Evolutionary conservation across 2,888 invertebrate genomes (phyloP).

Genomic region (Dynastes maya): DNA sequence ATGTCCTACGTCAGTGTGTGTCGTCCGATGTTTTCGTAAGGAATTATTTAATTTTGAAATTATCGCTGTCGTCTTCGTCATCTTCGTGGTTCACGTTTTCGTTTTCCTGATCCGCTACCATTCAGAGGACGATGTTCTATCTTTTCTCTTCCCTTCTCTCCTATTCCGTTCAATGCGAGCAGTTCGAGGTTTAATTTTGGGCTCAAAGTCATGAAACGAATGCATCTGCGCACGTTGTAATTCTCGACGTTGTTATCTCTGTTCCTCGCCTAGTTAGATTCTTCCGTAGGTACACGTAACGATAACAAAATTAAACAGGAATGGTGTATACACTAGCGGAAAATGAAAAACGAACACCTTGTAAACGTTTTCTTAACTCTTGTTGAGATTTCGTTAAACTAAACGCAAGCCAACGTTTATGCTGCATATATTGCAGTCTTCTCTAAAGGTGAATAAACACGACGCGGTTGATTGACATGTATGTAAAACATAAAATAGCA

Average conservation of each 20-base stretch:
- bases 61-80: neutral
- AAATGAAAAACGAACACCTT: neutral
- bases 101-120: too few species aligned
- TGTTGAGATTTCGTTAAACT: too few species aligned
- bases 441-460: too few species aligned
- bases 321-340: constrained; percentile 6
- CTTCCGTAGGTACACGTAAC: constrained; percentile 8
- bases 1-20: neutral
- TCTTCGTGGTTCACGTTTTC: too few species aligned
- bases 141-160: neutral
- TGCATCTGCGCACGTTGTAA: neutral
- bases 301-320: constrained; percentile 37
- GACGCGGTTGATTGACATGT: too few species aligned
- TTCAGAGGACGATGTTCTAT: neutral
- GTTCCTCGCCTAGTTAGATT: constrained; percentile 5
- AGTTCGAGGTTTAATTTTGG: constrained; percentile 17
- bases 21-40: constrained; percentile 24
- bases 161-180: constrained; percentile 1
- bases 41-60: constrained; percentile 41
- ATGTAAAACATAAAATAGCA: too few species aligned
- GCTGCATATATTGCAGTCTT: too few species aligned
- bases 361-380: too few species aligned
- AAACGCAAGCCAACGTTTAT: too few species aligned
- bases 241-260: constrained; percentile 8
- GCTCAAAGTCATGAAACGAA: neutral